These are phyloP conservation scores for Cariama cristata DNA, from an alignment of 2,113 vertebrate genomes.

Conservation along the genomic window DNA sequence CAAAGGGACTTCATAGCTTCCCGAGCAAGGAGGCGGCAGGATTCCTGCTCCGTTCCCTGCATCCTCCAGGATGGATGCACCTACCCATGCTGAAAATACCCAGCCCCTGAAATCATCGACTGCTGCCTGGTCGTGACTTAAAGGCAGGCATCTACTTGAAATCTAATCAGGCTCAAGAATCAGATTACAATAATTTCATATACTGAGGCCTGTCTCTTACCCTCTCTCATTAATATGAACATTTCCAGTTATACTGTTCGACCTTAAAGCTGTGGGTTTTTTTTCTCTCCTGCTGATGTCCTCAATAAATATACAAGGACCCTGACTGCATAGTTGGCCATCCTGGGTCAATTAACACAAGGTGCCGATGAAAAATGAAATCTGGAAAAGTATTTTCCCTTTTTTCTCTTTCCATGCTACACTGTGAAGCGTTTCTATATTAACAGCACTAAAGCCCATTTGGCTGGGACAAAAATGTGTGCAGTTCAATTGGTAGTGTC, in stretches of 20 bases:
- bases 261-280: not conserved
- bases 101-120: not conserved
- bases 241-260: not conserved
- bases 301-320: not conserved
- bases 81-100: not conserved
- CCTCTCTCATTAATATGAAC: not conserved
- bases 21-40: not conserved
- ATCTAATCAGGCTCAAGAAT: not conserved
- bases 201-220: not conserved
- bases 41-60: not conserved
- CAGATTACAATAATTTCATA: not conserved
- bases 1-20: not conserved
- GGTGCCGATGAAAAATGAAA: not conserved
- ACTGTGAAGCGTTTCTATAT: not conserved
- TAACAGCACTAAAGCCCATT: not conserved
- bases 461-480: not conserved
- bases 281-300: not conserved
- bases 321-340: not conserved
- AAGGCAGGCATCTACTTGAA: not conserved
- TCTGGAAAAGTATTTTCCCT: not conserved
- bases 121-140: not conserved
- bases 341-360: not conserved
- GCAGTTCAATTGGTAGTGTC: not conserved
- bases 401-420: not conserved
- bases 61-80: not conserved